Base-by-base conservation (phyloP, 1,140 invertebrate genomes). In the Teleogryllus occipitalis region DNA sequence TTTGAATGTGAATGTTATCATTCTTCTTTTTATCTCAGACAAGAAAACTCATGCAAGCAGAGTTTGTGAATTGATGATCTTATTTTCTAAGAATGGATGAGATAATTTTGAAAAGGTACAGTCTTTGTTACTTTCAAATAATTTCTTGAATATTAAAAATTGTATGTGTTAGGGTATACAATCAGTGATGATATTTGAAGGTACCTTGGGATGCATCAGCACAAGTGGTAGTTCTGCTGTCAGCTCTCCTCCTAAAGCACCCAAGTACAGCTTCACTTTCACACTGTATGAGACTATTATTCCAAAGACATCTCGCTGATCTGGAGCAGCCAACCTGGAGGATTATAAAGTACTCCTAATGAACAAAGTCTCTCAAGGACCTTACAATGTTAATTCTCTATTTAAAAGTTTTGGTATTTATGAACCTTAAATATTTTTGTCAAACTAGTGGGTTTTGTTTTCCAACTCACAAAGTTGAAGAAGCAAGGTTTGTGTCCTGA, bases 181-280 rank as follows among this genome's bases (percentile, higher is more conserved):
- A 1, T 39, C 27, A n/a, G n/a, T 39, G 27, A 39, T n/a, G 18
- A 65, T 7, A 39, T 75, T 15, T 75, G 2, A 1, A 80, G 80
- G 80, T 84, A 87, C 86, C 88, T 98, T 99, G 7, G 97, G 95
- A 87, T 98, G 95, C 93, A 99, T 99, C 74, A 99, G 86, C 74
- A 99, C 96, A 87, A 99, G 99, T 10, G 98, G 98, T 82, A 99
- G 86, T 87, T 99, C 98, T 7, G 98, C 97, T 18, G 93, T 90
- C 12, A 99, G 86, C 88, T 99, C 98, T 15, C 97, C 97, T 48
- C 94, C 95, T 54, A 99, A 88, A 77, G 96, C 96, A 39, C 97
- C 97, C 80, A 99, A 87, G 85, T 96, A 97, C 8, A 99, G 89
- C 88, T 98, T 98, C 10, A 99, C 97, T 47, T 98, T 99, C 12